Percentiles rank a stretch among this genome's conserved stretches.
These are phyloP conservation scores for Silurus meridionalis DNA, from an alignment of 2,113 vertebrate genomes.

Conservation along the genomic window DNA sequence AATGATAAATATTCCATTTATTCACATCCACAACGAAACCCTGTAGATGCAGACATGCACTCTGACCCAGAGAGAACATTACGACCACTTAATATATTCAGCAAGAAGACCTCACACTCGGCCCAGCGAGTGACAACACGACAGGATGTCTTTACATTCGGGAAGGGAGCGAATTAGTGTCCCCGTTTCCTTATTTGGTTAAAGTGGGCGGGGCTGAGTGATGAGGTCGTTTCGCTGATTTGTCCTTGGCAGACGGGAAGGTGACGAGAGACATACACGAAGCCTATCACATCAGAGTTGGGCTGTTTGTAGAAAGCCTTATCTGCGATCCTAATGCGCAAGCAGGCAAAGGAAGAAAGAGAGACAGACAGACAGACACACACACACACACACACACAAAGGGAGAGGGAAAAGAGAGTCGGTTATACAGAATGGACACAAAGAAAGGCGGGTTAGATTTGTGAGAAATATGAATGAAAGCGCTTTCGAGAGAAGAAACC, in stretches of 20 bases:
- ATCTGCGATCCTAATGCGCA: conserved; percentile 91
- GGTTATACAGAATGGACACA: conserved; percentile 27
- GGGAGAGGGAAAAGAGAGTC: conserved; percentile 52
- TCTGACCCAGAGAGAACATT: background rate
- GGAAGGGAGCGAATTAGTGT: too few relatives aligned
- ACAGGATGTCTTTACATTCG: background rate
- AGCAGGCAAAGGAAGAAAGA: conserved; percentile 67
- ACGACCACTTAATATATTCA: background rate
- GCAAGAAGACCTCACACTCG: conserved; percentile 20
- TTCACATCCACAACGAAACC: background rate
- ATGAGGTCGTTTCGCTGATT: conserved; percentile 35
- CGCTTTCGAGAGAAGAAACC: background rate
- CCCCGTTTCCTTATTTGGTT: background rate
- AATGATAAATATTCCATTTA: too few relatives aligned
- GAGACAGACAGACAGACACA: conserved; percentile 57
- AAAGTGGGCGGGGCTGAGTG: too few relatives aligned
- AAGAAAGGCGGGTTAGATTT: background rate
- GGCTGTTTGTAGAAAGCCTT: conserved; percentile 99
- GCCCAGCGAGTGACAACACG: background rate
- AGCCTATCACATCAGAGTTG: conserved; percentile 96
- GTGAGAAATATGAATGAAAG: conserved; percentile 1
- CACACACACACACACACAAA: conserved; percentile 61
- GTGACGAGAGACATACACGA: conserved; percentile 86
- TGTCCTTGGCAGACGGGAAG: conserved; percentile 2
- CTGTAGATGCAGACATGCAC: conserved; percentile 20